Percentiles rank a stretch among this genome's conserved stretches.
phyloP scores from a whole-genome alignment of 2,888 invertebrate genomes.

The Melieria picta region DNA sequence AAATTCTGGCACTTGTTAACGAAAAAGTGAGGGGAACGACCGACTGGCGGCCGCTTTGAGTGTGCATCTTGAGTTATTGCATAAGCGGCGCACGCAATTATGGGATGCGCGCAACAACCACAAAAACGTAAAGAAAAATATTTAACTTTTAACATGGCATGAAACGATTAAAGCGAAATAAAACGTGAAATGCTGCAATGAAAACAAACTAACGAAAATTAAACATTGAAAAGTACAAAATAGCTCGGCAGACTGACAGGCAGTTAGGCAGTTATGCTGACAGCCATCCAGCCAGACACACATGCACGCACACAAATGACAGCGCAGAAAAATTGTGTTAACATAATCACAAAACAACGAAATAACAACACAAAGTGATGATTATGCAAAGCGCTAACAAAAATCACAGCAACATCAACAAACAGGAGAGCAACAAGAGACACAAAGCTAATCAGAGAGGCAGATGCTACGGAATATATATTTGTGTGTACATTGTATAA shows the following conservation, averaged over 20 bases:
- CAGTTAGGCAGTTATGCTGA: no score
- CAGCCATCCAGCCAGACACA: no score
- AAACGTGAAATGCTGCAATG: slow-evolving; percentile 10
- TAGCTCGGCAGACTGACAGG: no score
- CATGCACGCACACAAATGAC: no score
- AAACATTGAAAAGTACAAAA: no score
- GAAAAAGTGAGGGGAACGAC: no score
- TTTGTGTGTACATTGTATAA: no score
- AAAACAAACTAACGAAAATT: neutral
- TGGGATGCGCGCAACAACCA: neutral
- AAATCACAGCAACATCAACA: slow-evolving; percentile 17
- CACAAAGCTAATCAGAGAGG: no score
- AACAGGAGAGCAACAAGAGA: neutral
- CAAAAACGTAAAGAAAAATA: neutral
- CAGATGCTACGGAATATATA: no score
- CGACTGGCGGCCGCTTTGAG: no score
- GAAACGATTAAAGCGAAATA: slow-evolving; percentile 18
- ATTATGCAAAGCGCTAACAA: slow-evolving; percentile 14
- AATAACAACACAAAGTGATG: slow-evolving; percentile 23
- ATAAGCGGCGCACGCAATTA: neutral
- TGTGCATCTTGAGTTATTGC: neutral
- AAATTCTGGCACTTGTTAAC: no score
- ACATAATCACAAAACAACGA: slow-evolving; percentile 20
- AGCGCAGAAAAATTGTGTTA: neutral
- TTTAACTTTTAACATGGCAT: slow-evolving; percentile 4